Conservation (phyloP, 1,140 invertebrate genomes). For the Drosophila prosaltans region DNA sequence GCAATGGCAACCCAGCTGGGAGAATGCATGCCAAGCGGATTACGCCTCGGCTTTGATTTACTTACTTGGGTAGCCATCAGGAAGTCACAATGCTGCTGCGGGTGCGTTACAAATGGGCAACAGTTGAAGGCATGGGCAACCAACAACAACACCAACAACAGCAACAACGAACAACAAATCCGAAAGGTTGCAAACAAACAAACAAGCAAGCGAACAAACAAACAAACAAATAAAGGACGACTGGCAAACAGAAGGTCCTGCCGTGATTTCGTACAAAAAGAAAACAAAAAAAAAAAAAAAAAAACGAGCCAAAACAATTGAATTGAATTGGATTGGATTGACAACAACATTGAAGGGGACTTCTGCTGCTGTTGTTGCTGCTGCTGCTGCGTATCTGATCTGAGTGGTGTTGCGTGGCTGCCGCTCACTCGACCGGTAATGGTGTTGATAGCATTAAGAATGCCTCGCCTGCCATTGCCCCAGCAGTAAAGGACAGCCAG, state of each 20-base stretch:
- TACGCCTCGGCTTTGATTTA: slow-evolving; percentile 68
- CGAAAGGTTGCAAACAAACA: slow-evolving; percentile 29
- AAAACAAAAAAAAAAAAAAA: slow-evolving; percentile 73
- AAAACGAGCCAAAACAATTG: slow-evolving; percentile 78
- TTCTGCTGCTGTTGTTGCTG: slow-evolving; percentile 13
- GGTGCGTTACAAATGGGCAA: slow-evolving; percentile 60
- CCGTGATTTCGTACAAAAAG: slow-evolving; percentile 72
- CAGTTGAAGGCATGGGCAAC: slow-evolving; percentile 23
- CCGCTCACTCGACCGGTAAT: slow-evolving; percentile 61
- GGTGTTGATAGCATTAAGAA: slow-evolving; percentile 77
- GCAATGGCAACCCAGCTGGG: neutral
- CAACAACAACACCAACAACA: no score
- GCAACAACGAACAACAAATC: neutral
- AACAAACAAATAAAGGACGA: slow-evolving; percentile 67
- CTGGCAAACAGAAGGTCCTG: slow-evolving; percentile 63
- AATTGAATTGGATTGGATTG: slow-evolving; percentile 61
- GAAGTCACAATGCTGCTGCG: slow-evolving; percentile 58
- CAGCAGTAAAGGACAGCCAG: slow-evolving; percentile 12
- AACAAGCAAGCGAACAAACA: slow-evolving; percentile 56
- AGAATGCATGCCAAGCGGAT: slow-evolving; percentile 46
- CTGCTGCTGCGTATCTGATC: slow-evolving; percentile 31
- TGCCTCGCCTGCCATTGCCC: slow-evolving; percentile 51
- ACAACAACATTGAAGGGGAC: slow-evolving; percentile 52
- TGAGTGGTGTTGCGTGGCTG: slow-evolving; percentile 15
- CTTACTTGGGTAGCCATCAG: slow-evolving; percentile 40